phyloP scores from a whole-genome alignment of 2,888 invertebrate genomes.

The Hyposoter didymator region DNA sequence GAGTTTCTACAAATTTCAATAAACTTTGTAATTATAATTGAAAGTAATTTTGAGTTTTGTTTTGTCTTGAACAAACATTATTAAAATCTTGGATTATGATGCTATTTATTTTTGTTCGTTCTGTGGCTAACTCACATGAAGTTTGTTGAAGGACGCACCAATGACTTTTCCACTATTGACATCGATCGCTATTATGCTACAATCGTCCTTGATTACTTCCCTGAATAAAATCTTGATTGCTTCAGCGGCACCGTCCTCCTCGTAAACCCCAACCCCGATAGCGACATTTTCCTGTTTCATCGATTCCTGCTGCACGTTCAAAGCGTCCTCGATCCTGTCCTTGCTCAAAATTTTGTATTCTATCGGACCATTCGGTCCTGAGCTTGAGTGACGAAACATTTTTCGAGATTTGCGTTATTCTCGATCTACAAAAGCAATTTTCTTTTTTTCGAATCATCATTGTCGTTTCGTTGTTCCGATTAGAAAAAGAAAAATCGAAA shows the following conservation, averaged over 20 bases:
- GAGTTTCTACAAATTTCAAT: too few species aligned
- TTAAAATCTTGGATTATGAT: neutral
- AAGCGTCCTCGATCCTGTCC: constrained; percentile 73
- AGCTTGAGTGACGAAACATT: constrained; percentile 65
- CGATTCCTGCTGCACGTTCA: constrained; percentile 73
- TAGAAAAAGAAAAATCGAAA: too few species aligned
- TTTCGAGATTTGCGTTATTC: neutral
- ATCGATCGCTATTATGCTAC: constrained; percentile 87
- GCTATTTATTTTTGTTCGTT: too few species aligned
- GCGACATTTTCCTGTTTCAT: constrained; percentile 77
- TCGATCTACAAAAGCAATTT: constrained; percentile 19
- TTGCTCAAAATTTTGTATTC: constrained; percentile 72
- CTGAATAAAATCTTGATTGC: constrained; percentile 74
- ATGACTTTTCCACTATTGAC: constrained; percentile 86
- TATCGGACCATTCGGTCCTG: constrained; percentile 70
- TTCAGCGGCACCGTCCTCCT: constrained; percentile 76
- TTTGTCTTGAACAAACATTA: neutral
- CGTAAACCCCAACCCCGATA: constrained; percentile 76
- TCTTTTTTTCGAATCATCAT: neutral
- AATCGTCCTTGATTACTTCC: constrained; percentile 85
- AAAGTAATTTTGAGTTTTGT: too few species aligned
- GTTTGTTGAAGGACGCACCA: constrained; percentile 88
- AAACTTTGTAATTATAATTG: too few species aligned
- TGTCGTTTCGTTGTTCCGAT: too few species aligned
- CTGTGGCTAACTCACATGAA: constrained; percentile 85